Evolutionary conservation across 2,113 vertebrate genomes (phyloP).

Genomic region (Myiagra hebetior): DNA sequence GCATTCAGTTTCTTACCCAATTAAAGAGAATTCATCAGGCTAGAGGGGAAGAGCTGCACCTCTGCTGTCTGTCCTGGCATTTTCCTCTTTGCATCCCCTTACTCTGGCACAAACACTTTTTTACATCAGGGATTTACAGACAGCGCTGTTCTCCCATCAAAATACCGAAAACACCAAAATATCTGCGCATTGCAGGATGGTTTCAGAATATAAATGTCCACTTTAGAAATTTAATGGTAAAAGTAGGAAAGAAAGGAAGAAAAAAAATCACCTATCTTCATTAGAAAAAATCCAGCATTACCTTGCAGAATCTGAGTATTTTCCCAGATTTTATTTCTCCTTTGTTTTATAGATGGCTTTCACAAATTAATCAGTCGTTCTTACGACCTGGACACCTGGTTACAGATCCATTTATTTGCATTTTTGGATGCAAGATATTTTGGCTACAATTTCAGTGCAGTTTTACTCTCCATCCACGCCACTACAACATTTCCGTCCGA

Average conservation of each 20-base stretch:
- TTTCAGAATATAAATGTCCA: neutral
- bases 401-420: neutral
- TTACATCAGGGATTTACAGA: neutral
- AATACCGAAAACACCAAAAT: neutral
- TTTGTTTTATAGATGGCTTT: neutral
- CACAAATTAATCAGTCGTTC: neutral
- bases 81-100: neutral
- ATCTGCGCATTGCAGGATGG: neutral
- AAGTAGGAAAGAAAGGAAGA: rapidly evolving
- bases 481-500: rapidly evolving
- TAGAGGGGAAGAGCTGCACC: neutral
- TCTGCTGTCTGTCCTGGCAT: neutral
- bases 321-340: neutral
- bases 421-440: neutral
- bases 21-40: neutral
- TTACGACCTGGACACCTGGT: rapidly evolving
- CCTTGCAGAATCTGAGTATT: neutral
- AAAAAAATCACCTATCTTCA: neutral
- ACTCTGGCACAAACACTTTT: neutral
- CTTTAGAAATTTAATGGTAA: neutral
- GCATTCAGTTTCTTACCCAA: neutral
- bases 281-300: neutral
- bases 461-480: neutral
- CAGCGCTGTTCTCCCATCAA: neutral
- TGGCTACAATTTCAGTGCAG: neutral